Base-by-base conservation (phyloP, 2,797 vertebrate species). In the Rachycentron canadum region DNA sequence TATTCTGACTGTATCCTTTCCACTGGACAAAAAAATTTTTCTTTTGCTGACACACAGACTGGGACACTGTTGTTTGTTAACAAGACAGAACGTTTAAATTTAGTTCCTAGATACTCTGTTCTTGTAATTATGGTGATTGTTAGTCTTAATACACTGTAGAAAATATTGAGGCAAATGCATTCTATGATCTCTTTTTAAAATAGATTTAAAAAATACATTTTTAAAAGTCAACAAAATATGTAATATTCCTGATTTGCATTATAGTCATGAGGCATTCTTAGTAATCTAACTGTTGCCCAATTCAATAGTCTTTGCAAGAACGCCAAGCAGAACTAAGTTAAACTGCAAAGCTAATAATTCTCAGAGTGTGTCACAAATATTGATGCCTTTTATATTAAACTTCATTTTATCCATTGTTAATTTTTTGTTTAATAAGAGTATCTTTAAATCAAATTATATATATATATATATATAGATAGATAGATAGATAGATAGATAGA, bases 121-220 rank as follows among this genome's bases (percentile, higher is more conserved):
- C 50, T 66, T 19, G 38, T 38, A 30, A 17, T 30, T 53, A 36
- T n/a, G 53, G 55, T 10, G 7, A 58, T 10, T 66, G 17, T 40
- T 28, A 1, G 16, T 26, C 55, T 56, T 40, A 66, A 62, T 49
- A 25, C 11, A 11, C 23, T 14, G 6, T 14, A 62, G 49, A 19
- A 59, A 67, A 36, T 26, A 21, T n/a, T n/a, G 7, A 64, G 67
- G 4, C 50, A 16, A 72, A 59, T 77, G 26, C 57, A 70, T 26
- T 5, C 16, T 77, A 23, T 45, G n/a, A n/a, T 41, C 13, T 65
- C 34, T 16, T 66, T 47, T 60, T n/a, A 7, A 12, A 47, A n/a
- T n/a, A n/a, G n/a, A n/a, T n/a, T n/a, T n/a, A n/a, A n/a, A n/a
- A n/a, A n/a, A n/a, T n/a, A n/a, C n/a, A n/a, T n/a, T n/a, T n/a